Base-by-base conservation (phyloP, 2,888 invertebrate species). In the Neuroscelio doddi region DNA sequence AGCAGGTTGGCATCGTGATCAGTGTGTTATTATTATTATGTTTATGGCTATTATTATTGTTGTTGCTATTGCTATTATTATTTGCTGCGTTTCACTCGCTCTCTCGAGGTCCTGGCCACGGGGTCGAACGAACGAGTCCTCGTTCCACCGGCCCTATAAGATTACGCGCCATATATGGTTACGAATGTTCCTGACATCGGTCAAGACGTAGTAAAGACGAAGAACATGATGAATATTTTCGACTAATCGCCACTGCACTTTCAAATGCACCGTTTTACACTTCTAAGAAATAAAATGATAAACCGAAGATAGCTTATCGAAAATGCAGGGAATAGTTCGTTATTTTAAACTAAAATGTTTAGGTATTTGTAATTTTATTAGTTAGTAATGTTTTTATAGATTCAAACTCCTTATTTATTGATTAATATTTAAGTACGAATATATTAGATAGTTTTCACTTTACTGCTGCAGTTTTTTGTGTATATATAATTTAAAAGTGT, bases 31-130 rank as follows among this genome's bases (percentile, higher is more conserved):
- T 38, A 38, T 17, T 17, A 38, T 38, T 17, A 38, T 7, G 38
- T 9, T 8, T 2, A 8, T 8, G 7, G 17, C 9, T 17, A 9
- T 5, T 4, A 38, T 38, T 15, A 15, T 17, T 7, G 15, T 14
- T 10, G 17, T 17, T 7, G 17, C n/a, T 38, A 38, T n/a, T n/a
- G n/a, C n/a, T n/a, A n/a, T n/a, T n/a, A n/a, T n/a, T n/a, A n/a
- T n/a, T 17, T n/a, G 16, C 38, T 38, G 16, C 17, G 38, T 38
- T 38, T 38, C 38, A 38, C 38, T 38, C 38, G 38, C 38, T 38
- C 38, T 38, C 38, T 38, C 38, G 38, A 38, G 38, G 38, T 16
- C 38, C 38, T 38, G 38, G 38, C 16, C 38, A 38, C 21, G 38
- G 38, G 38, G 38, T 38, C 38, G 38, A 8, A 8, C 14, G 17